Conservation (phyloP, 2,888 invertebrate genomes). For the Exephanes ischioxanthus region DNA sequence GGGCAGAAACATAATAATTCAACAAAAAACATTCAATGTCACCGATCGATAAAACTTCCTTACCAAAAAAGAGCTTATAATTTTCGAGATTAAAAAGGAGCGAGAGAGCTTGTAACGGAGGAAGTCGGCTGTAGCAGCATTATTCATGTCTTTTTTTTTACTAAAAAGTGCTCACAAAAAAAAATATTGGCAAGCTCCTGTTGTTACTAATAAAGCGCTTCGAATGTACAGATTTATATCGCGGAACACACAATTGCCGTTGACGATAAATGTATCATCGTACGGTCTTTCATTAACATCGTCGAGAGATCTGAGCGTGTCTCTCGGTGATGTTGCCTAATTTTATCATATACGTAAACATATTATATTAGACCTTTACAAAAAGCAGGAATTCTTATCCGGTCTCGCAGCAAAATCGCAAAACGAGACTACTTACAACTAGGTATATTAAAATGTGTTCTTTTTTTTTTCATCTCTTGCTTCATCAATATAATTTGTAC, state of each 20-base stretch:
- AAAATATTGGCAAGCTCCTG: constrained; percentile 37
- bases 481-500: constrained; percentile 76
- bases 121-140: neutral
- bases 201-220: constrained; percentile 14
- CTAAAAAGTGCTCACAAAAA: constrained; percentile 44
- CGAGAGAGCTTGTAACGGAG: constrained; percentile 18
- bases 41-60: constrained; percentile 39
- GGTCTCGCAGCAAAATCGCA: constrained; percentile 62
- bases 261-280: constrained; percentile 33
- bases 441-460: constrained; percentile 51
- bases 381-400: constrained; percentile 54
- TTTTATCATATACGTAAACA: constrained; percentile 47
- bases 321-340: constrained; percentile 26
- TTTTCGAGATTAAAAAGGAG: constrained; percentile 30
- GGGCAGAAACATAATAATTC: constrained; percentile 7
- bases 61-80: constrained; percentile 23
- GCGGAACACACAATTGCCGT: constrained; percentile 16
- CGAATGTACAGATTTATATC: constrained; percentile 40
- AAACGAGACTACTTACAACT: constrained; percentile 60
- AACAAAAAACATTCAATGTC: constrained; percentile 21
- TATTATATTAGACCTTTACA: constrained; percentile 57
- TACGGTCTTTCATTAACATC: constrained; percentile 26
- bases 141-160: constrained; percentile 9
- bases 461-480: constrained; percentile 48
- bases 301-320: constrained; percentile 21